Evolutionary conservation across 1,140 invertebrate genomes (phyloP), one percentile per base, ranked within the genome.

Genomic region (Drosophila biarmipes): DNA sequence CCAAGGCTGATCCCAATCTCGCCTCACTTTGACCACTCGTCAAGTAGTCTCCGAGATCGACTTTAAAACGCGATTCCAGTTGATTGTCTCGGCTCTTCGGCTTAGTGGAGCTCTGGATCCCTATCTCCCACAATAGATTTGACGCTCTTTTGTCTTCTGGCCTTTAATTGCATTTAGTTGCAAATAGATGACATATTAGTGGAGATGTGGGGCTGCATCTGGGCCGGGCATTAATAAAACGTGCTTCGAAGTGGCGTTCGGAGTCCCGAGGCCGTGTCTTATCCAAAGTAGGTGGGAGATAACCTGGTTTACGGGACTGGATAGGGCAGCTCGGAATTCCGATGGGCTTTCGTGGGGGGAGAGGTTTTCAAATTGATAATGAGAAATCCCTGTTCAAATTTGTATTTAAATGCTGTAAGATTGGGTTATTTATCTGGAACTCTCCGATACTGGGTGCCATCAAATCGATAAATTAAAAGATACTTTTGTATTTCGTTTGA

Each of bases 181-280:
- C 81, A 85, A 85, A 85, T 85, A 86, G 78, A 86, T 86, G 81
- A 87, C 81, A 87, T 82, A 85, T 85, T 80, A 85, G 73, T 49
- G 77, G 69, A 73, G 53, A 58, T 71, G 59, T 72, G 27, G 45
- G 43, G 31, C 63, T 71, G 24, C 4, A 40, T 34, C 43, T 27
- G 37, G 49, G 10, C 6, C 1, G 8, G 6, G n/a, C 29, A 67
- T 67, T 31, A 66, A 55, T 69, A 56, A 56, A 69, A 68, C 19
- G 10, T 14, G 14, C 7, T 15, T 37, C 7, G 10, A 43, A 19
- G 40, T 19, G 4, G 40, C 40, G 10, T 19, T 43, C 17, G 40
- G 17, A 15, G 21, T 19, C 10, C n/a, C 37, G 24, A 24, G 5
- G 63, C 21, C 43, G 62, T 63, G 37, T 31, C 31, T 69, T 48